Percentiles rank a stretch among this genome's conserved stretches.
Evolutionary conservation across 2,113 vertebrate genomes (phyloP).

Genomic region (Pedionomus torquatus): DNA sequence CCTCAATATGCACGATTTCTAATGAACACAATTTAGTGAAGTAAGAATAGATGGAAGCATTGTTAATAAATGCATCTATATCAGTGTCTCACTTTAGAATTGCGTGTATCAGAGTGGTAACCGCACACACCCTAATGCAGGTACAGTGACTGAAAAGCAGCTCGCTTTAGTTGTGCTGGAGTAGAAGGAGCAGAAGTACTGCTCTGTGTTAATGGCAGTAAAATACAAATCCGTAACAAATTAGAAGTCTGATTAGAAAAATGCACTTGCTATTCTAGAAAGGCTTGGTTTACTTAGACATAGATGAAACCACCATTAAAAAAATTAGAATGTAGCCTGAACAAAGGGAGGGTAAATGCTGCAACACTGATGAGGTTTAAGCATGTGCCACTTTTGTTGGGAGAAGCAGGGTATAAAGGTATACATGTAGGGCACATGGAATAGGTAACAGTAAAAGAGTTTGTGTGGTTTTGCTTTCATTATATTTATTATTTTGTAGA

Average conservation of each 20-base stretch:
- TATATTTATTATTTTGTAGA: conserved; percentile 86
- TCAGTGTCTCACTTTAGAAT: conserved; percentile 9
- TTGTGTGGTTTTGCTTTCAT: conserved; percentile 72
- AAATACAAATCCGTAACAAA: background rate
- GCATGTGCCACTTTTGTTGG: conserved; percentile 60
- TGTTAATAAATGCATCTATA: conserved; percentile 28
- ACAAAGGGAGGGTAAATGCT: conserved; percentile 32
- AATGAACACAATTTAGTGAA: conserved; percentile 12
- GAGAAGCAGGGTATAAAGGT: conserved; percentile 71
- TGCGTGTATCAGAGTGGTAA: background rate
- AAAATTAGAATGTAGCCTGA: conserved; percentile 30
- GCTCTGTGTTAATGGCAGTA: conserved; percentile 18
- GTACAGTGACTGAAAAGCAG: background rate
- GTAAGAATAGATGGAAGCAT: conserved; percentile 7
- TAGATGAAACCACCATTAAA: background rate
- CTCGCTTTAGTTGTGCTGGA: background rate
- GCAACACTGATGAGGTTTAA: background rate
- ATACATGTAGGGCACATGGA: conserved; percentile 60
- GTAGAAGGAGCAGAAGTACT: background rate
- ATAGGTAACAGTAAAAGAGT: conserved; percentile 45
- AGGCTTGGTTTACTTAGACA: conserved; percentile 29
- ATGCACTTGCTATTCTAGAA: conserved; percentile 61
- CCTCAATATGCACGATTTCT: background rate
- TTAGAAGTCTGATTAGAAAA: conserved; percentile 47
- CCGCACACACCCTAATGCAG: background rate